Evolutionary conservation across 1,140 invertebrate genomes (phyloP), one percentile per base, ranked within the genome.

Genomic region (Papilio polyxenes): DNA sequence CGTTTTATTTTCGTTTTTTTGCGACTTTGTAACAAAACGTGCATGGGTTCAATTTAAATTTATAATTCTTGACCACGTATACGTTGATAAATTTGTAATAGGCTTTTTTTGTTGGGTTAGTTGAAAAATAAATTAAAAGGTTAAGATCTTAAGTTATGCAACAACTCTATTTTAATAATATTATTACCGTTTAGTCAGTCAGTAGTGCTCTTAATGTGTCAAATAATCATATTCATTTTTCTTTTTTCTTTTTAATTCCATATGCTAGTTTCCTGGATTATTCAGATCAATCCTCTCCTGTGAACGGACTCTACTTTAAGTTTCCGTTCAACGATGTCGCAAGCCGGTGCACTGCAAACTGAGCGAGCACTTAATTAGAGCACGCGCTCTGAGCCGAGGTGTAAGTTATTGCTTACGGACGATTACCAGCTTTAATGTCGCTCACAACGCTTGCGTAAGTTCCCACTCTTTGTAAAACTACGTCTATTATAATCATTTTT

Each of bases 401-500:
- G 65, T 72, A 31, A 72, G 65, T 72, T 72, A 72, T 31, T 72
- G 65, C 65, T 72, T 72, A 72, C 65, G 31, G 31, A 31, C 65
- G 65, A 72, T 72, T 72, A 72, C 65, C 65, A 23, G 65, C 65
- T 72, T 72, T 72, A 72, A 72, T 72, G 65, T 72, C 65, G 65
- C 65, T 72, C 65, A 72, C 23, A 72, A 11, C 65, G 65, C 31
- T 72, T 72, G 23, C 31, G 62, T 37, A 37, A 40, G 23, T 72
- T 40, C 11, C 65, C 37, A 17, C 31, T 72, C 31, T 37, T 72
- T 65, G 62, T 65, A 31, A 7, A 40, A 37, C 23, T 40, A 37
- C 13, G 65, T 31, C 65, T 72, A 72, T 72, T 72, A 40, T 72
- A 72, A 72, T 37, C 31, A 6, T 17, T 72, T 23, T 65, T 31